A percentile compares a stretch with the other conserved stretches of the same genome.
Evolutionary conservation across 2,113 vertebrate genomes (phyloP).

Genomic region (Sylvilagus bachmani): DNA sequence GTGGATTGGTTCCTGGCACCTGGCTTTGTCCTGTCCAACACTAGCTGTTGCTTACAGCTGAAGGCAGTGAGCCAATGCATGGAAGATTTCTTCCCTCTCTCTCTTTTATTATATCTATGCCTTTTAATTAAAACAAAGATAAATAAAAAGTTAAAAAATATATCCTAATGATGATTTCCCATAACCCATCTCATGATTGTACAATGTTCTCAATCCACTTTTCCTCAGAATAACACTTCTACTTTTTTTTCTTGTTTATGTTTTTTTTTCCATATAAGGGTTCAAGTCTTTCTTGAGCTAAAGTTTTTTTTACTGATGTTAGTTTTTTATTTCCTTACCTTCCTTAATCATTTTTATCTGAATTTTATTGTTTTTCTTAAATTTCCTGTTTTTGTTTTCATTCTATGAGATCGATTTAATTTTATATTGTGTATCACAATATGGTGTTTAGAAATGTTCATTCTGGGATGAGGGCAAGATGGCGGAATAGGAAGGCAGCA

Average conservation of each 20-base stretch:
- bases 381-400: background rate
- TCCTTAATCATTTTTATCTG: background rate
- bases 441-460: background rate
- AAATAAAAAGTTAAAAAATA: too few species aligned
- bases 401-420: background rate
- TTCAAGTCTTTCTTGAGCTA: background rate
- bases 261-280: background rate
- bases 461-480: too few species aligned
- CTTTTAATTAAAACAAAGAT: too few species aligned
- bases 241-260: background rate
- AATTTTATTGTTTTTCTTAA: background rate
- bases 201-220: background rate
- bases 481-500: too few species aligned
- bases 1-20: too few species aligned
- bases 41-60: too few species aligned
- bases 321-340: background rate
- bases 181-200: background rate
- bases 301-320: background rate
- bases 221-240: background rate
- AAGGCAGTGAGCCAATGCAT: too few species aligned
- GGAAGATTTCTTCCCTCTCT: too few species aligned
- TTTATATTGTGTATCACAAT: background rate
- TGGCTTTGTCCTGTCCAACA: too few species aligned
- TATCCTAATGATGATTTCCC: background rate
- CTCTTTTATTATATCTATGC: too few species aligned